A percentile compares a stretch with the other conserved stretches of the same genome.
phyloP scores from a whole-genome alignment of 2,888 invertebrate genomes.

The Limenitis camilla region DNA sequence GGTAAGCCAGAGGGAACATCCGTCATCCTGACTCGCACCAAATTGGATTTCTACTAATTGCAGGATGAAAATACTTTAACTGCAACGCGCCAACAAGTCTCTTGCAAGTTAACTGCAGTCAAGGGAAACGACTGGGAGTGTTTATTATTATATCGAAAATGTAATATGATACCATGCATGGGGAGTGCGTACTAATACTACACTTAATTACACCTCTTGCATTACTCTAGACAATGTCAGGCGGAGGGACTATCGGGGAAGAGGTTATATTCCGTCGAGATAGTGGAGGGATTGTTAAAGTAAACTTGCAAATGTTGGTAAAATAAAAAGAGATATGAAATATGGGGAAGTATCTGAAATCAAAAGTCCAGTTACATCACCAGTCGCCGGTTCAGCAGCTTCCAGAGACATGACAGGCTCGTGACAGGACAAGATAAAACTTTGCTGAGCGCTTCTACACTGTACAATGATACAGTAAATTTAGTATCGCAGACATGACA shows the following conservation, averaged over 20 bases:
- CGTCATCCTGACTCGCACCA: conserved; percentile 9
- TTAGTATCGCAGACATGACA: conserved; percentile 16
- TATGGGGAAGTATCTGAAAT: conserved; percentile 10
- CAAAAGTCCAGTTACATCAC: conserved; percentile 13
- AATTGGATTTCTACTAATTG: conserved; percentile 10
- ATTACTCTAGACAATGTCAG: too few species aligned
- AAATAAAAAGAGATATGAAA: conserved; percentile 10
- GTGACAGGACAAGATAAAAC: conserved; percentile 17
- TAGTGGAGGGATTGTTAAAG: too few species aligned
- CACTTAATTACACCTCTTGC: too few species aligned
- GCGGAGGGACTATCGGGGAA: too few species aligned
- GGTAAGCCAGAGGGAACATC: conserved; percentile 7
- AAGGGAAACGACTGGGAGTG: too few species aligned
- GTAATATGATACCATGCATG: too few species aligned
- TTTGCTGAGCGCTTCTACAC: conserved; percentile 5
- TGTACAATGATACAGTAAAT: conserved; percentile 13
- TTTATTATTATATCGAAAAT: too few species aligned
- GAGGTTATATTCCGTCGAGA: too few species aligned
- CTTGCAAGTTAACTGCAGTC: too few species aligned
- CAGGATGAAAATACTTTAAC: neutral
- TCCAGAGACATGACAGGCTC: conserved; percentile 11
- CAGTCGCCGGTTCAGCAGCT: neutral
- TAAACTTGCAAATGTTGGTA: too few species aligned
- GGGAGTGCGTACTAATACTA: too few species aligned
- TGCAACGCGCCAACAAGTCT: neutral